These are phyloP conservation scores for Rhingia rostrata DNA, from an alignment of 2,888 invertebrate species.

Conservation along the genomic window DNA sequence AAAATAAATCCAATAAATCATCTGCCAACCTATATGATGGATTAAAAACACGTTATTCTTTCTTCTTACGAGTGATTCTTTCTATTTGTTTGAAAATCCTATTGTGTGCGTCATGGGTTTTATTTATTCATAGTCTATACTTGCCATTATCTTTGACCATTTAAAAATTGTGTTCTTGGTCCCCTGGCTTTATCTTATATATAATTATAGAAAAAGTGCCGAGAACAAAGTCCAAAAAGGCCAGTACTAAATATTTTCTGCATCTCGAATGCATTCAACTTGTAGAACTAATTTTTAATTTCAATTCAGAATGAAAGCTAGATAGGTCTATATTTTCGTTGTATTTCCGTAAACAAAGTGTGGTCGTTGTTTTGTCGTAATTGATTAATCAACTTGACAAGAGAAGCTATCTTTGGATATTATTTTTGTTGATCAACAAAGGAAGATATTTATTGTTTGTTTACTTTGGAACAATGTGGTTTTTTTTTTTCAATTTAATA, in stretches of 20 bases:
- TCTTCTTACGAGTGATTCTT: no score
- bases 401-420: neutral
- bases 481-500: no score
- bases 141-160: neutral
- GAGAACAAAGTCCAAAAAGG: constrained; percentile 6
- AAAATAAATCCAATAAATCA: no score
- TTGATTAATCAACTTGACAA: neutral
- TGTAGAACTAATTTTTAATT: neutral
- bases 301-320: neutral
- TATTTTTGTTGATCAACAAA: neutral
- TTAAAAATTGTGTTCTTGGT: neutral
- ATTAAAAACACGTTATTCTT: no score
- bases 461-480: no score
- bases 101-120: neutral
- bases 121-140: neutral
- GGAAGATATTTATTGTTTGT: no score
- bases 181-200: neutral
- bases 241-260: constrained; percentile 3
- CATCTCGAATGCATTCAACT: constrained; percentile 2
- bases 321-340: neutral
- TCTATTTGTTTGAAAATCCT: neutral
- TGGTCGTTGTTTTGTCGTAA: neutral
- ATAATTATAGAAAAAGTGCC: constrained; percentile 29
- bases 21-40: no score
- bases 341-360: constrained; percentile 25